phyloP scores from a whole-genome alignment of 92 coral and sea anemone genomes.

The Siderastrea radians region DNA sequence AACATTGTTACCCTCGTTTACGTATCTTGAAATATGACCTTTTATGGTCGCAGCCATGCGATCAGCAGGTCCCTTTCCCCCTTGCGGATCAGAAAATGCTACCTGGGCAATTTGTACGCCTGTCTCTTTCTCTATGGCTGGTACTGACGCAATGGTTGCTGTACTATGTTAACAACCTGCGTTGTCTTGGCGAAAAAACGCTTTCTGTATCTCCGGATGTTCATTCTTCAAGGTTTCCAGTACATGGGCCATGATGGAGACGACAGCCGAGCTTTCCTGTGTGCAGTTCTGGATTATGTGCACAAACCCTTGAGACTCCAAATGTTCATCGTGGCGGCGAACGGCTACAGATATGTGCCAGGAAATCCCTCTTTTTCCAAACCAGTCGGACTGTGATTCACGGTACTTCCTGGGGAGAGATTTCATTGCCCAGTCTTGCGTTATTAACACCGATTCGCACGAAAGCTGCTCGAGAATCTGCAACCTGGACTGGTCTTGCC shows the following conservation, averaged over 20 bases:
- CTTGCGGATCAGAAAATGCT: slow-evolving; percentile 57
- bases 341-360: slow-evolving; percentile 15
- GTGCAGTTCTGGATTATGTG: slow-evolving; percentile 40
- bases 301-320: slow-evolving; percentile 34
- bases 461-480: slow-evolving; percentile 39
- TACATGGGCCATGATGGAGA: no score
- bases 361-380: neutral
- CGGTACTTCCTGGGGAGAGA: slow-evolving; percentile 6
- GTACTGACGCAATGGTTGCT: slow-evolving; percentile 42
- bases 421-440: slow-evolving; percentile 21
- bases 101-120: slow-evolving; percentile 34
- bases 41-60: slow-evolving; percentile 52
- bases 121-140: slow-evolving; percentile 38
- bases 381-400: slow-evolving; percentile 6
- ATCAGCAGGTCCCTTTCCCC: slow-evolving; percentile 59
- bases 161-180: slow-evolving; percentile 58
- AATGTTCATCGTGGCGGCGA: slow-evolving; percentile 28
- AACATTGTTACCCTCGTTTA: slow-evolving; percentile 48
- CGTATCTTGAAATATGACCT: slow-evolving; percentile 44
- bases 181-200: slow-evolving; percentile 49
- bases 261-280: no score
- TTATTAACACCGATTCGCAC: slow-evolving; percentile 40
- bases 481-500: slow-evolving; percentile 57
- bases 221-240: no score
- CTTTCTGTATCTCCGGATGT: slow-evolving; percentile 29